A percentile compares a stretch with the other conserved stretches of the same genome.
Evolutionary conservation across 2,113 vertebrate genomes (phyloP).

Genomic region (Laticauda colubrina): DNA sequence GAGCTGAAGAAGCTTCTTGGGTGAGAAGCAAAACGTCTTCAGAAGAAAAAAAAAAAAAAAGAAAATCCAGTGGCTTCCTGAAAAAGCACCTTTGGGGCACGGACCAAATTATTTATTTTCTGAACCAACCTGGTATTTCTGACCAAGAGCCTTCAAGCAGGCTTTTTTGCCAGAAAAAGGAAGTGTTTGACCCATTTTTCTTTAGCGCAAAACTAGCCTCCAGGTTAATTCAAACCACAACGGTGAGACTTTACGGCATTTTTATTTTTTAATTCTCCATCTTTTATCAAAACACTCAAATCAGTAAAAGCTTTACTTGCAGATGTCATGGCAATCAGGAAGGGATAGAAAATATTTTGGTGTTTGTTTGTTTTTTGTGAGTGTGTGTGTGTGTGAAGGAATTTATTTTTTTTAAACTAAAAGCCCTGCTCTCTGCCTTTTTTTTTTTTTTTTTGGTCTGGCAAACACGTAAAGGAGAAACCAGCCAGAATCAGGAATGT

Average conservation of each 20-base stretch:
- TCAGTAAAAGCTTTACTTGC: constrained; percentile 17
- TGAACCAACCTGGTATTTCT: background rate
- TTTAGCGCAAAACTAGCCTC: background rate
- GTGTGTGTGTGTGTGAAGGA: background rate
- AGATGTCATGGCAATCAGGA: constrained; percentile 5
- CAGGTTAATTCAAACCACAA: background rate
- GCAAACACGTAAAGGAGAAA: background rate
- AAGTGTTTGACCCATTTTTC: background rate
- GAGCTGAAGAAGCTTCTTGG: too few species aligned
- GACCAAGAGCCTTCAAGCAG: background rate
- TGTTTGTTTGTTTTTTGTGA: background rate
- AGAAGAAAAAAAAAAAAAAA: too few species aligned
- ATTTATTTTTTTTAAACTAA: background rate
- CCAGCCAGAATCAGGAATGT: constrained; percentile 7
- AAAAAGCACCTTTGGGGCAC: too few species aligned
- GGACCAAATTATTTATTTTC: background rate
- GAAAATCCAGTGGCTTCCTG: too few species aligned
- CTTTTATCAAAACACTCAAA: constrained; percentile 27
- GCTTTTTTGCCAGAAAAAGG: background rate
- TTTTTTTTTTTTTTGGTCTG: background rate
- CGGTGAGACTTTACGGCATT: background rate
- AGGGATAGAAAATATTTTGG: background rate
- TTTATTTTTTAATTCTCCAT: constrained; percentile 17
- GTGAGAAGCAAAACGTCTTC: too few species aligned
- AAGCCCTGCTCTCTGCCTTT: background rate